A percentile compares a stretch with the other conserved stretches of the same genome.
phyloP scores from a whole-genome alignment of 2,888 invertebrate genomes.

The Tiliacea aurago region DNA sequence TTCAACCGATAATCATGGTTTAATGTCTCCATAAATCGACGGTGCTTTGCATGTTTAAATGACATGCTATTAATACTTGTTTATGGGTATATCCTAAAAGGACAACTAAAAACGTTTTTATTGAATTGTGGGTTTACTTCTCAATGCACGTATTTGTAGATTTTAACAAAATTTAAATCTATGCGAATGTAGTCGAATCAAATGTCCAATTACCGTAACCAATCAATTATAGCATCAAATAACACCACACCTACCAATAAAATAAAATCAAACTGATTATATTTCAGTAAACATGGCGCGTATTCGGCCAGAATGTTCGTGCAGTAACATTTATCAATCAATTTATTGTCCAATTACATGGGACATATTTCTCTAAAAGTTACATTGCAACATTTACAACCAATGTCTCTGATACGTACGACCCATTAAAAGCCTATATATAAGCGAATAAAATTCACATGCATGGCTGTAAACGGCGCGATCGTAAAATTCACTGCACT shows the following conservation, averaged over 20 bases:
- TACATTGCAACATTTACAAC: conserved; percentile 68
- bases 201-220: conserved; percentile 15
- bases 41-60: conserved; percentile 39
- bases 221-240: conserved; percentile 40
- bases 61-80: conserved; percentile 28
- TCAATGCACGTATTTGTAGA: background rate
- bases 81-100: conserved; percentile 21
- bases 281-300: conserved; percentile 46
- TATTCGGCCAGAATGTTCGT: conserved; percentile 25
- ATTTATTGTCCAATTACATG: conserved; percentile 63
- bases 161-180: background rate
- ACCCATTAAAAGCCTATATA: conserved; percentile 85
- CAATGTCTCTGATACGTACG: conserved; percentile 80
- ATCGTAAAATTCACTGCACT: conserved; percentile 86
- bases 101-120: background rate
- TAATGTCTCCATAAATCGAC: conserved; percentile 54
- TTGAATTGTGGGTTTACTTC: background rate
- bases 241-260: conserved; percentile 29
- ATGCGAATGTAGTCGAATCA: background rate
- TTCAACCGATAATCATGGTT: conserved; percentile 40
- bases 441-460: conserved; percentile 86
- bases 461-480: conserved; percentile 79
- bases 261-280: conserved; percentile 46
- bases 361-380: conserved; percentile 65
- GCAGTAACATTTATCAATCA: conserved; percentile 65